Percentiles rank a stretch among this genome's conserved stretches.
Conservation (phyloP, 2,113 vertebrate species). For the Thermophis baileyi region DNA sequence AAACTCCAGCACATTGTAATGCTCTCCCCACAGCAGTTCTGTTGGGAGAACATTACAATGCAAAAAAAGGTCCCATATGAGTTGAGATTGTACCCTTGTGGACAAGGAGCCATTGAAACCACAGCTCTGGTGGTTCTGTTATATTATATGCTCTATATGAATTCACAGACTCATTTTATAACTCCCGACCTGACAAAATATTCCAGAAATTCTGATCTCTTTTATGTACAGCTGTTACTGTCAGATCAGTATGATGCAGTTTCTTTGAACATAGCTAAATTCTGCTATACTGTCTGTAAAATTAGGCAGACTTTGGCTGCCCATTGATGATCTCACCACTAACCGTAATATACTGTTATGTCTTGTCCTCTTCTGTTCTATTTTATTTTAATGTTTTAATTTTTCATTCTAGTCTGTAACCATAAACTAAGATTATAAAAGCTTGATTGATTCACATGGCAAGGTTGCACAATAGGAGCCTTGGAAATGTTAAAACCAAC, state of each 20-base stretch:
- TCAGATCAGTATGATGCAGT: no score
- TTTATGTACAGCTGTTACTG: no score
- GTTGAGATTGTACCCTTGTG: not conserved
- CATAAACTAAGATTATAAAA: not conserved
- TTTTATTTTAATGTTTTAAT: not conserved
- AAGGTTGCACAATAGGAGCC: not conserved
- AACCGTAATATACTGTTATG: not conserved
- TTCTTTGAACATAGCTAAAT: no score
- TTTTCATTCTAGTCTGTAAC: not conserved
- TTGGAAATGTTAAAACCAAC: not conserved
- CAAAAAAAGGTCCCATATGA: not conserved
- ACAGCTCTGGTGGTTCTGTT: not conserved
- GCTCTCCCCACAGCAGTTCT: not conserved
- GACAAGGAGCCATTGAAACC: not conserved
- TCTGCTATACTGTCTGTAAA: no score
- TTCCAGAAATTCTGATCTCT: not conserved
- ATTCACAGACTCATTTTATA: not conserved
- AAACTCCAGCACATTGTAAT: not conserved
- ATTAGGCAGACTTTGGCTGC: no score
- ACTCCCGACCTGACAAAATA: not conserved
- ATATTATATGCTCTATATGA: not conserved
- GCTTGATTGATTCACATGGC: not conserved
- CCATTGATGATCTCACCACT: not conserved
- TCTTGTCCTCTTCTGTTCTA: not conserved
- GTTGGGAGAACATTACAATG: not conserved